Evolutionary conservation across 1,140 invertebrate species (phyloP), one percentile per base, ranked within the genome.

Genomic region (Aphis craccivora): DNA sequence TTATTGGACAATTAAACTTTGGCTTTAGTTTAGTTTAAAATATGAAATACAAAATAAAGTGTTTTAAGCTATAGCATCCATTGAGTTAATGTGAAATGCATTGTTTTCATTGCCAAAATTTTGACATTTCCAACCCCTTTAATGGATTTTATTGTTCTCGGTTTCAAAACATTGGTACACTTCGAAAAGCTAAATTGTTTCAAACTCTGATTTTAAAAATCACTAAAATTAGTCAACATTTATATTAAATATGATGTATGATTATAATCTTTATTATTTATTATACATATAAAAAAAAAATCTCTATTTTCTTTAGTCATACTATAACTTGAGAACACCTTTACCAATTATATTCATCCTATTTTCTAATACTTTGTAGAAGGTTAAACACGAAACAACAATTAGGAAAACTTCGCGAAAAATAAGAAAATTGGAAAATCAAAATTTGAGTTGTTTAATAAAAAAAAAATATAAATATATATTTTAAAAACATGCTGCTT

Each of bases 81-180:
- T 89, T 53, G 48, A 53, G 18, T 35, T 89, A 8, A 89, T 53
- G 8, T 35, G 20, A 35, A 53, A 53, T 11, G 48, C 43, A 48
- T 89, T n/a, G 8, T 55, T 89, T 40, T 23, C 51, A 14, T 89
- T 89, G 51, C 87, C 87, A 53, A 89, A 22, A 89, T 88, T 88
- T 51, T 45, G n/a, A 53, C 18, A 89, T 89, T 53, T 89, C 35
- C 9, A 25, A 89, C 48, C 35, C 20, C 6, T 89, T 37, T 89
- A 89, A 89, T 89, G 48, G 35, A 53, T 55, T 55, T 89, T 55
- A 53, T 53, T 89, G 22, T 89, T 55, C 22, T 53, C 37, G 5
- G 35, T 89, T 37, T 89, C 48, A 89, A 89, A 55, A 40, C 51
- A 40, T 30, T 25, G 35, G 23, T 14, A 37, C n/a, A 30, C 48